Percentiles rank a stretch among this genome's conserved stretches.
Evolutionary conservation across 2,113 vertebrate genomes (phyloP).

Genomic region (Zapus hudsonius): DNA sequence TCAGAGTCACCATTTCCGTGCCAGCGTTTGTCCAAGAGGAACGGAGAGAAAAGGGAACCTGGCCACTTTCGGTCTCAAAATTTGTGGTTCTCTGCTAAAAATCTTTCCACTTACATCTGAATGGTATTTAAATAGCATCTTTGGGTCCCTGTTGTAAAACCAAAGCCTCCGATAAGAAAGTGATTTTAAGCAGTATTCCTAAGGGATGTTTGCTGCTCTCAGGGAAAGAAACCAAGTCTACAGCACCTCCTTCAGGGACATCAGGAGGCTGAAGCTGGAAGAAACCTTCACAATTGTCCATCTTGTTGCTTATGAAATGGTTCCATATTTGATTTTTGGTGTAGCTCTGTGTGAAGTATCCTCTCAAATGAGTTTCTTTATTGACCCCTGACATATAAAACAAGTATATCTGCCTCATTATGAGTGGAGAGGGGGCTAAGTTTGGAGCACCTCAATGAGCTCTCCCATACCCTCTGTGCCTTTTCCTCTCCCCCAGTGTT

Average conservation of each 20-base stretch:
- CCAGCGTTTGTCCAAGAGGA: not conserved
- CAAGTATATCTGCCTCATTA: accelerated
- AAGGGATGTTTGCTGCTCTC: not conserved
- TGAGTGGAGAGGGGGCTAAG: too few species aligned
- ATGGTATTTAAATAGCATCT: not conserved
- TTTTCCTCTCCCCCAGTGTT: too few species aligned
- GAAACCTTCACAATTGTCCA: not conserved
- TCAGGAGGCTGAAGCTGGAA: not conserved
- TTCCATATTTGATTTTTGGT: not conserved
- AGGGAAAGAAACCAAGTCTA: not conserved
- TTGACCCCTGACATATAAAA: not conserved
- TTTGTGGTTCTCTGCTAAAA: not conserved
- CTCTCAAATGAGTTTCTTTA: not conserved
- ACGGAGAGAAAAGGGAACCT: not conserved
- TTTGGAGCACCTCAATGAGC: not conserved
- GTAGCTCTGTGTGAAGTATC: not conserved
- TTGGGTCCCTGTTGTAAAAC: not conserved
- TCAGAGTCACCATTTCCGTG: not conserved
- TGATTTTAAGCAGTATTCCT: not conserved
- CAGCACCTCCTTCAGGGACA: not conserved
- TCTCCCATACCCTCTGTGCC: not conserved
- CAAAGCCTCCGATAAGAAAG: not conserved
- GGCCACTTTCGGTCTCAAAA: not conserved
- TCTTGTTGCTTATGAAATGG: not conserved
- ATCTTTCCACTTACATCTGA: not conserved